phyloP scores from a whole-genome alignment of 2,113 vertebrate species.

The Urocolius indicus region DNA sequence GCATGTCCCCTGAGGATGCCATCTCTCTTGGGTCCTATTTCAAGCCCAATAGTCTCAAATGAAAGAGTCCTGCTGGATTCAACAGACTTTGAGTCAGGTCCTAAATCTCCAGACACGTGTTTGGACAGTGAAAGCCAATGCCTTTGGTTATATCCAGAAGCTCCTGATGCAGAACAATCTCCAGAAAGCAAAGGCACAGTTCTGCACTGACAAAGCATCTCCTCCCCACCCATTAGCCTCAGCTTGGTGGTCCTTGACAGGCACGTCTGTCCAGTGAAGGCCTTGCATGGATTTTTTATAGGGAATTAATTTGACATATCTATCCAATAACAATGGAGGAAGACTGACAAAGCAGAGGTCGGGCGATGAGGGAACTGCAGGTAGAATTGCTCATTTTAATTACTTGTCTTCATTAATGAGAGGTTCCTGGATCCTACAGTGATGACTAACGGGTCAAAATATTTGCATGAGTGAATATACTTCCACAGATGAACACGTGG shows the following conservation, averaged over 20 bases:
- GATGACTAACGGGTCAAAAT: conserved; percentile 10
- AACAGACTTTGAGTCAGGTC: neutral
- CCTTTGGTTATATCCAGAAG: neutral
- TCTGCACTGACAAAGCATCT: neutral
- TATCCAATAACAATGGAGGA: neutral
- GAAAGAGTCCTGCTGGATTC: neutral
- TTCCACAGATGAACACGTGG: neutral
- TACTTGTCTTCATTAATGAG: conserved; percentile 44
- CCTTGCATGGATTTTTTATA: neutral
- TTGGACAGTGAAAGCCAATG: neutral
- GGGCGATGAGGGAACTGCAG: neutral
- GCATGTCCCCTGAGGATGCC: neutral
- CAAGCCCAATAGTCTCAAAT: neutral
- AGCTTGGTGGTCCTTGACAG: neutral
- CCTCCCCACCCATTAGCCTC: neutral
- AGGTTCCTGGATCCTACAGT: conserved; percentile 3
- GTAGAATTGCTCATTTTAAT: conserved; percentile 33
- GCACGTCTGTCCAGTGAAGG: neutral
- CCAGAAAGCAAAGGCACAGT: neutral
- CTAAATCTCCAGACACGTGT: neutral
- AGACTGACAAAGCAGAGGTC: conserved; percentile 7
- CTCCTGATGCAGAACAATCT: neutral
- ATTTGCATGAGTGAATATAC: neutral
- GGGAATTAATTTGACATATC: neutral
- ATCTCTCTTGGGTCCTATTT: neutral